Evolutionary conservation across 2,888 invertebrate genomes (phyloP), one percentile per base, ranked within the genome.

Genomic region (Noctua janthina): DNA sequence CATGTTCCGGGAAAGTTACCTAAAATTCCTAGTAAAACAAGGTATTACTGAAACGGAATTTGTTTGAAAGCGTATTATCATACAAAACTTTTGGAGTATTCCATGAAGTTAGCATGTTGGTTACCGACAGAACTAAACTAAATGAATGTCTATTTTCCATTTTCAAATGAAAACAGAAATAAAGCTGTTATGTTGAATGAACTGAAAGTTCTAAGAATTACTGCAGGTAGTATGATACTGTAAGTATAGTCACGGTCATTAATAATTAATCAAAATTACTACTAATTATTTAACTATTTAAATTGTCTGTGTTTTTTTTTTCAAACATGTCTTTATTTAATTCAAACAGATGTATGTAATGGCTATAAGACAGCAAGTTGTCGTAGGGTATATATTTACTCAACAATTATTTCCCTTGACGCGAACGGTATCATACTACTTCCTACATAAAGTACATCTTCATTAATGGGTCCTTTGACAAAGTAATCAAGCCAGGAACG

Each of bases 11-110:
- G 17, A 66, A 66, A 75, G 43, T 75, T 75, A 20, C 4, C 15
- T 20, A 29, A 59, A 49, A 62, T 49, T 56, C 49, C 67, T n/a
- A 59, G 35, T 59, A 59, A 59, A 59, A 56, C 70, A 39, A 46
- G 35, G 46, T 46, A 56, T 66, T 46, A n/a, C 62, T 39, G 35
- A n/a, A 70, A n/a, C 54, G 56, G 54, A 56, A 66, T 43, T n/a
- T 49, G 71, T 56, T 79, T 49, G 35, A 59, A 78, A 59, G 51
- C 51, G 10, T 54, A n/a, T 68, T 78, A 10, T 17, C 29, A 62
- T 15, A 54, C 13, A 64, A 75, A 67, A 69, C 43, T 46, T 79
- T 77, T 51, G 6, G 49, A 43, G 59, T 23, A 51, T 39, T 77
- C 29, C 6, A 68, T 29, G 59, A 77, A 77, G 49, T 77, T 68